Evolutionary conservation across 2,113 vertebrate species (phyloP).

Genomic region (Hymenochirus boettgeri): DNA sequence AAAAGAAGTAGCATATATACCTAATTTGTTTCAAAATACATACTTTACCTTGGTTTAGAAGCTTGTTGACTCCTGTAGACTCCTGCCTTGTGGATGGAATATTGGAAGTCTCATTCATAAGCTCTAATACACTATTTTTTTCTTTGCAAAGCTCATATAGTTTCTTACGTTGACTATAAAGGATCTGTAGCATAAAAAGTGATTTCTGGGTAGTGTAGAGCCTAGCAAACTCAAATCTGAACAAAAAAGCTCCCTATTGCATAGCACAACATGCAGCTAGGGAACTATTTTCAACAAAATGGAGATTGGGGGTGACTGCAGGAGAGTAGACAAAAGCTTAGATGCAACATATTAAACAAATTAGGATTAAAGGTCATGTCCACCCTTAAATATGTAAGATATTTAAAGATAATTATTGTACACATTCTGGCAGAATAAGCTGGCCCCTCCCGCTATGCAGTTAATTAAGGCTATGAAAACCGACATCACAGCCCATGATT

Average conservation of each 20-base stretch:
- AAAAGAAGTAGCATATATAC: neutral
- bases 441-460: too few species aligned
- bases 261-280: too few species aligned
- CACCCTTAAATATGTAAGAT: too few species aligned
- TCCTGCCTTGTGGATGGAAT: neutral
- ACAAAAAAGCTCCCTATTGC: neutral
- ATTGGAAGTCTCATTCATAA: slow-evolving; percentile 16
- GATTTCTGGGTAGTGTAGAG: neutral
- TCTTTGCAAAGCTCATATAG: slow-evolving; percentile 21
- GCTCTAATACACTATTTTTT: slow-evolving; percentile 16
- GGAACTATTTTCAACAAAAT: too few species aligned
- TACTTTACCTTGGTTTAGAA: slow-evolving; percentile 1
- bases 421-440: too few species aligned
- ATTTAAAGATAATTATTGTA: too few species aligned
- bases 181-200: neutral
- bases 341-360: too few species aligned
- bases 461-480: too few species aligned
- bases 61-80: neutral
- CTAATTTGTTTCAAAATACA: neutral
- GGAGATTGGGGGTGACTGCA: too few species aligned
- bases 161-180: slow-evolving; percentile 20
- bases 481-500: too few species aligned
- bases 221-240: neutral
- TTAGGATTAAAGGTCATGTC: too few species aligned
- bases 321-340: too few species aligned